phyloP scores from a whole-genome alignment of 2,113 vertebrate genomes.

The Oreochromis spilurus region DNA sequence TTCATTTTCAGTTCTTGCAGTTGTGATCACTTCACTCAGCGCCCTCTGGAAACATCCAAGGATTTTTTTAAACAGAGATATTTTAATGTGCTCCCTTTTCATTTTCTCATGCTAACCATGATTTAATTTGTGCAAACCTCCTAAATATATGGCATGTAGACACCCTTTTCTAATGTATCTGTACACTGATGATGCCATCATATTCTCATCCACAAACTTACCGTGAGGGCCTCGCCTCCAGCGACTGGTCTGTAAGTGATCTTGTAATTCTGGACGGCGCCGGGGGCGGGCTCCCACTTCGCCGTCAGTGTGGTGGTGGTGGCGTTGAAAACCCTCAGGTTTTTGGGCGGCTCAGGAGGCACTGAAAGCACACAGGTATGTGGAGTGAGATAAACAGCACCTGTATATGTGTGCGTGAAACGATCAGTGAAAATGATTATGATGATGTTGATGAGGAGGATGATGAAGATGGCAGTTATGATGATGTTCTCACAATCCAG shows the following conservation, averaged over 20 bases:
- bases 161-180: neutral
- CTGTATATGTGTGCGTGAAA: neutral
- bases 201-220: slow-evolving; percentile 52
- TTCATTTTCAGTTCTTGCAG: neutral
- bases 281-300: slow-evolving; percentile 88
- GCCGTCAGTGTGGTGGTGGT: slow-evolving; percentile 82
- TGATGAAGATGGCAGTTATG: neutral
- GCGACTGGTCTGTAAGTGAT: slow-evolving; percentile 76
- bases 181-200: neutral
- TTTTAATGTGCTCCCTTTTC: neutral
- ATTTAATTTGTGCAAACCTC: neutral
- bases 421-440: neutral
- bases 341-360: slow-evolving; percentile 80
- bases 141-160: neutral
- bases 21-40: neutral
- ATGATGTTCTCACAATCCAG: neutral
- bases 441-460: neutral
- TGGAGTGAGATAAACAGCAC: neutral
- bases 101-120: neutral
- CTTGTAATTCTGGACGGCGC: slow-evolving; percentile 85
- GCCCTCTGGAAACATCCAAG: neutral
- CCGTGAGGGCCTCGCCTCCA: slow-evolving; percentile 76
- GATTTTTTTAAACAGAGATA: neutral
- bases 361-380: slow-evolving; percentile 67
- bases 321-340: slow-evolving; percentile 88